Evolutionary conservation across 2,797 vertebrate species (phyloP).

Genomic region (Pterois miles): DNA sequence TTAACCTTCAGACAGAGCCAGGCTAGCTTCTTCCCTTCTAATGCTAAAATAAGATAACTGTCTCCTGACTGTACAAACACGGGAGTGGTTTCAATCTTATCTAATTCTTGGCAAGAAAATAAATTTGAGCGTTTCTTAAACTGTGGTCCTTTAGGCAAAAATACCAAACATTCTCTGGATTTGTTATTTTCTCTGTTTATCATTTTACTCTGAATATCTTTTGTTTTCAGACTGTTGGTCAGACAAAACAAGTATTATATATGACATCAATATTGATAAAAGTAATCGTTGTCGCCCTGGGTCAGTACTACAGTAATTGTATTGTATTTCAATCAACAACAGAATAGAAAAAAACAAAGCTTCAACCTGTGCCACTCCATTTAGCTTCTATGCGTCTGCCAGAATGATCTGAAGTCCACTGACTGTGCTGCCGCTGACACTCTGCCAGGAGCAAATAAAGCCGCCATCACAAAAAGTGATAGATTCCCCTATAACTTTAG

Average conservation of each 20-base stretch:
- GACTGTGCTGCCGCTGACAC: slow-evolving; percentile 27
- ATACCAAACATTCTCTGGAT: background rate
- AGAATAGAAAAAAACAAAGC: background rate
- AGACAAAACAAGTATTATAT: slow-evolving; percentile 8
- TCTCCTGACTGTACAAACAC: background rate
- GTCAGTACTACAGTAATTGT: slow-evolving; percentile 10
- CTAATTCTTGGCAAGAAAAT: background rate
- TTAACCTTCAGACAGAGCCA: too few relatives aligned
- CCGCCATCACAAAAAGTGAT: slow-evolving; percentile 51
- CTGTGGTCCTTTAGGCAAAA: background rate
- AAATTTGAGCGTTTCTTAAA: background rate
- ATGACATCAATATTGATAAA: background rate
- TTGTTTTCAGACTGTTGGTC: too few relatives aligned
- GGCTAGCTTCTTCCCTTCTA: background rate
- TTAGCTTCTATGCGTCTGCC: slow-evolving; percentile 38
- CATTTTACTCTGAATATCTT: background rate
- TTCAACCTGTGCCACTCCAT: background rate
- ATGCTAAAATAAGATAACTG: background rate
- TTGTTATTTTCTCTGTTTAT: background rate
- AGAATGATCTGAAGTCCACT: slow-evolving; percentile 48
- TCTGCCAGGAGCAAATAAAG: slow-evolving; percentile 52
- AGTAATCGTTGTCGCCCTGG: background rate
- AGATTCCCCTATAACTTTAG: slow-evolving; percentile 57
- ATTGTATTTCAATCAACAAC: background rate
- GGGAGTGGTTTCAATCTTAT: background rate